Evolutionary conservation across 2,888 invertebrate species (phyloP).

Genomic region (Oscheius myriophilus): DNA sequence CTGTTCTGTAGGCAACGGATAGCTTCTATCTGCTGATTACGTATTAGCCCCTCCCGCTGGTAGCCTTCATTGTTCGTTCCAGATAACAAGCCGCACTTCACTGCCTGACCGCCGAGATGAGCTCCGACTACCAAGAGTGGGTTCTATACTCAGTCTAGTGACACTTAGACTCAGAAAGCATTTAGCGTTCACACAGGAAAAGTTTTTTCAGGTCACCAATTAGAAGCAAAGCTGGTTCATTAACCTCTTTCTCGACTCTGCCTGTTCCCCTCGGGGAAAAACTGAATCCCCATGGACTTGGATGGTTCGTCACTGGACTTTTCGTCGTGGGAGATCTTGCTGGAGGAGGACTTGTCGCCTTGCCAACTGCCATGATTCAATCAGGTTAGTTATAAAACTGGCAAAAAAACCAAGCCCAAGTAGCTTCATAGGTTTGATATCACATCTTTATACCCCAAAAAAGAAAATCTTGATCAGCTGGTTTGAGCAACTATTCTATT

Average conservation of each 20-base stretch:
- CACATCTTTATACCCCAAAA: too few species aligned
- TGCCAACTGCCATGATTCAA: constrained; percentile 67
- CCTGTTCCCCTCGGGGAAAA: constrained; percentile 10
- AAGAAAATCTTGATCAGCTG: too few species aligned
- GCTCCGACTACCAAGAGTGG: constrained; percentile 23
- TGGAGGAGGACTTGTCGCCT: constrained; percentile 66
- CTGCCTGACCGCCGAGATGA: constrained; percentile 26
- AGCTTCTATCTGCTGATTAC: constrained; percentile 10
- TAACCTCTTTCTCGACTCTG: constrained; percentile 5
- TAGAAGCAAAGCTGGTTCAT: constrained; percentile 15
- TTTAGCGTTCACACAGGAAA: too few species aligned
- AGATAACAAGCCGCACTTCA: constrained; percentile 20
- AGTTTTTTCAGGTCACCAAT: constrained; percentile 5
- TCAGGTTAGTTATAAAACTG: constrained; percentile 42
- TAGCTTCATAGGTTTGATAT: too few species aligned
- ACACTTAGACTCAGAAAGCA: too few species aligned
- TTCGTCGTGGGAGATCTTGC: constrained; percentile 68
- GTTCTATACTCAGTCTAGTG: constrained; percentile 6
- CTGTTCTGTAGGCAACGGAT: constrained; percentile 18
- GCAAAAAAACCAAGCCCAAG: too few species aligned
- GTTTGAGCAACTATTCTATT: too few species aligned
- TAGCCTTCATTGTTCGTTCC: constrained; percentile 21
- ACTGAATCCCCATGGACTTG: constrained; percentile 28
- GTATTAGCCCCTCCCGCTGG: not conserved
- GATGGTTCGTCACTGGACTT: constrained; percentile 63